Conservation (phyloP, 1,140 invertebrate species). For the Cydia amplana region DNA sequence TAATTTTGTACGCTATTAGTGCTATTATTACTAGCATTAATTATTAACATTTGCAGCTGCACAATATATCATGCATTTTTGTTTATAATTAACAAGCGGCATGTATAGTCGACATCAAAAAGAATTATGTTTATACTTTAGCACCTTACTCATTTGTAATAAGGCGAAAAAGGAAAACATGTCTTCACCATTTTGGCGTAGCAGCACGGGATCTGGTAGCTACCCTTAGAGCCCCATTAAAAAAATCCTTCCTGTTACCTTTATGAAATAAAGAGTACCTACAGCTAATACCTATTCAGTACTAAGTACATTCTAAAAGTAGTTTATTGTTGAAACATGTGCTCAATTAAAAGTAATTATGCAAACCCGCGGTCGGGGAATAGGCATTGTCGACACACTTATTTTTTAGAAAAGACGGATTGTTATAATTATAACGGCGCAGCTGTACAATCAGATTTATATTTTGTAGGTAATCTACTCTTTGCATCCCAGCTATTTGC, state of each 20-base stretch:
- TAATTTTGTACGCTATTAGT: not conserved
- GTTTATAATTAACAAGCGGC: not conserved
- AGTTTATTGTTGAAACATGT: not conserved
- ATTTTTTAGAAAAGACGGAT: constrained; percentile 13
- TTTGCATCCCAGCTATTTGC: constrained; percentile 44
- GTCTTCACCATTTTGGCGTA: too few relatives aligned
- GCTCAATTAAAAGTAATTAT: not conserved
- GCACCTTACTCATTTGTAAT: not conserved
- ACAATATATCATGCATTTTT: not conserved
- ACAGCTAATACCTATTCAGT: too few relatives aligned
- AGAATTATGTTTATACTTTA: too few relatives aligned
- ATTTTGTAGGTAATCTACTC: constrained; percentile 41
- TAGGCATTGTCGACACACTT: not conserved
- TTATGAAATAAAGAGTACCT: too few relatives aligned
- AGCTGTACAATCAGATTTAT: constrained; percentile 34
- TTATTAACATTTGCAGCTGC: not conserved
- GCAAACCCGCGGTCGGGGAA: not conserved
- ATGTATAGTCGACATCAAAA: too few relatives aligned
- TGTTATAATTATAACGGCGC: constrained; percentile 33
- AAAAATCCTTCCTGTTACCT: too few relatives aligned
- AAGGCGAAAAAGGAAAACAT: not conserved
- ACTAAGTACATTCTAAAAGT: not conserved
- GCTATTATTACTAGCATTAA: constrained; percentile 11
- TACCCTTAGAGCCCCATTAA: too few relatives aligned
- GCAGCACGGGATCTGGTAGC: too few relatives aligned